Evolutionary conservation across 30 jellyfish, hydroid and myxozoan species (phyloP), one percentile per base, ranked within the genome.

Genomic region (Aurelia aurita): DNA sequence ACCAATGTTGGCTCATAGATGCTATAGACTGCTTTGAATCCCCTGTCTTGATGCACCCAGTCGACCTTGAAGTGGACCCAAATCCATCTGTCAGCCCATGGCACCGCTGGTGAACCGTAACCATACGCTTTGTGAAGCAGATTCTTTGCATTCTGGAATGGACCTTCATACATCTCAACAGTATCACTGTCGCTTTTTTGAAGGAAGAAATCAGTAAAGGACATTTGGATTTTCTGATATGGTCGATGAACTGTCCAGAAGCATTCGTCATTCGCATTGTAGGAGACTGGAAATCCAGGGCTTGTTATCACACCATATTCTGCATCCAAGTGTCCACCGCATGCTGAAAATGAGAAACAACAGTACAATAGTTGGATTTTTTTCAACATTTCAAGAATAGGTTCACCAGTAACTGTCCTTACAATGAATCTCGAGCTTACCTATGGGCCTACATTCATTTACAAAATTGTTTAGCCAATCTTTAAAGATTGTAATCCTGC

Each of bases 241-340:
- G 97, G 97, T 39, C 97, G 87, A 67, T 79, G 92, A 25, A 89
- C 57, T 2, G 94, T 89, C 97, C 97, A 89, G 68, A 64, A 80
- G 90, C 97, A 89, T 54, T 89, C 94, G 45, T 80, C 74, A 31
- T 89, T 89, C 25, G 89, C 57, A 3, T 86, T 87, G 94, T 89
- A 89, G 35, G 60, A 25, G 13, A 20, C 22, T 29, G 97, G 97
- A 77, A 44, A 89, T 57, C 80, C 80, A 16, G 97, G 97, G 18
- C 87, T 75, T 10, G 90, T 79, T n/a, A 89, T 80, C 13, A 74
- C 97, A 15, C 97, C 94, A 32, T 67, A 23, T 29, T 45, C 69
- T 15, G 72, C 86, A 29, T 77, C 77, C n/a, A 89, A 25, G 35
- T 79, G 65, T 16, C 97, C 97, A 58, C 97, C 97, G 31, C 97